Evolutionary conservation across 2,888 invertebrate species (phyloP), one percentile per base, ranked within the genome.

Genomic region (Platypus cylindrus): DNA sequence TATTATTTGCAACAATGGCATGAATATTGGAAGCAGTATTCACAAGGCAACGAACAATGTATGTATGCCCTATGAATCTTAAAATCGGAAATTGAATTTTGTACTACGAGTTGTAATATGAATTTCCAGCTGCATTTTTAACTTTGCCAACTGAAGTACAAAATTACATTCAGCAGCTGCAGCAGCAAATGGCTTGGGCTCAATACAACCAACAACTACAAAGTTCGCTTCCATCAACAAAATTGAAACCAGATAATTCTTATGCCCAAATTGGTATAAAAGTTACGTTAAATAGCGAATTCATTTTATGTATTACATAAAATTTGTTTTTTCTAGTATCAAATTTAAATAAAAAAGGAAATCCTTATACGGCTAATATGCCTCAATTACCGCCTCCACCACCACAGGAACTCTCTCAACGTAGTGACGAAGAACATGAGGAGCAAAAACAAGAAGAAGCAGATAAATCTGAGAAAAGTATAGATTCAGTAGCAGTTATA

Each of bases 1-100:
- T 61, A 60, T 44, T 59, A 58, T 44, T 48, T 56, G 14, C 52
- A 51, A 36, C 60, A 61, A 39, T 62, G 61, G 41, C 60, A 60
- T 36, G 60, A 61, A 41, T 61, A 61, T 43, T 62, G 58, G 46
- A 59, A 58, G 44, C 60, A 61, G 25, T 25, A 25, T n/a, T 8
- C 12, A 5, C 4, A 8, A 8, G 11, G 11, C 25, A 25, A 5
- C 9, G 9, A 20, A 7, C 20, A 7, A 7, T 9, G 9, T 9
- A 7, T 20, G 20, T 20, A 5, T 20, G 9, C 9, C 5, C 5
- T 7, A 20, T 20, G 20, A 20, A 9, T 20, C 20, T 20, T 7
- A 20, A 20, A 20, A 20, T 20, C 5, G 7, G 5, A 7, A 5
- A 7, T 20, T 5, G 20, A 7, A 5, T 20, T 20, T 9, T 7